phyloP scores from a whole-genome alignment of 2,888 invertebrate genomes.

The Melieria omissa region DNA sequence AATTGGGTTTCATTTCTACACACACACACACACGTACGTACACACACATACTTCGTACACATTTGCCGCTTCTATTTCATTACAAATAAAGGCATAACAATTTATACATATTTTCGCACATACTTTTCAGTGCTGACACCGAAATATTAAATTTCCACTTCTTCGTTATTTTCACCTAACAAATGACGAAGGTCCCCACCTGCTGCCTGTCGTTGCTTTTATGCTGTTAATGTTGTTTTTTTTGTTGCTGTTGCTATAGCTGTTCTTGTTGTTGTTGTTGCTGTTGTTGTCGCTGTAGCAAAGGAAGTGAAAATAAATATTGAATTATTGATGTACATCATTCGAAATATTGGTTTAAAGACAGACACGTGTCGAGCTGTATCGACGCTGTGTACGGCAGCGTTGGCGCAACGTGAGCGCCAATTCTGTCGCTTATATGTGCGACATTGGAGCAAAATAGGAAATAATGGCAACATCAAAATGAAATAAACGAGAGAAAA shows the following conservation, averaged over 20 bases:
- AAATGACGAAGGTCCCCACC: neutral
- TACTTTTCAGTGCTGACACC: neutral
- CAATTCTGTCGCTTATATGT: too few relatives aligned
- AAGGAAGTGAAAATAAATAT: slow-evolving; percentile 8
- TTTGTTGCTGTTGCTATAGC: slow-evolving; percentile 18
- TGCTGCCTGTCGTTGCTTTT: neutral
- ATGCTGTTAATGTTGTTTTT: slow-evolving; percentile 19
- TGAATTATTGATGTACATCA: slow-evolving; percentile 6
- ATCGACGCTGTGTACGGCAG: too few relatives aligned
- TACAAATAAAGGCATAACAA: neutral
- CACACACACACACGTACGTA: neutral
- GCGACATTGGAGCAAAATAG: neutral
- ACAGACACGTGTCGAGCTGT: neutral
- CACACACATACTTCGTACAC: neutral
- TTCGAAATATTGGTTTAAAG: slow-evolving; percentile 1
- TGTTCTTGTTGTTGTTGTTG: slow-evolving; percentile 23
- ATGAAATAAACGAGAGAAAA: neutral
- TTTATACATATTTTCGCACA: neutral
- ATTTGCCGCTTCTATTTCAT: neutral
- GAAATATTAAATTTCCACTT: slow-evolving; percentile 3
- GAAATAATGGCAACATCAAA: neutral
- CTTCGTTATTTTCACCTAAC: slow-evolving; percentile 6
- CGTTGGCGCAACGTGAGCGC: too few relatives aligned
- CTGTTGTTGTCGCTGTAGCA: slow-evolving; percentile 17
- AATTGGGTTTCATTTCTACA: too few relatives aligned